A percentile compares a stretch with the other conserved stretches of the same genome.
These are phyloP conservation scores for Cataglyphis albicans DNA, from an alignment of 2,888 invertebrate genomes.

Conservation along the genomic window DNA sequence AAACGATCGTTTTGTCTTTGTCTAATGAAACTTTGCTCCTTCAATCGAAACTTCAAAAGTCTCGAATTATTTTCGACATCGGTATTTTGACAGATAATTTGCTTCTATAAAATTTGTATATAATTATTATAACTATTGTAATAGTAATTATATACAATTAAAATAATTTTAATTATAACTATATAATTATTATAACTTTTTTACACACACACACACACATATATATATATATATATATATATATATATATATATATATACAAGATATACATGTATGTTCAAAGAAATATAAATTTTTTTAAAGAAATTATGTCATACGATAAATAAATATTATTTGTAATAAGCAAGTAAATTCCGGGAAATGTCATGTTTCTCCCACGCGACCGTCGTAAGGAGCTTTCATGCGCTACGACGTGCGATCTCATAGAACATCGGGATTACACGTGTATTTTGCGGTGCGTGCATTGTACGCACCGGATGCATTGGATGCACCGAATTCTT, in stretches of 20 bases:
- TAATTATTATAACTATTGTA: too few species aligned
- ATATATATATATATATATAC: too few species aligned
- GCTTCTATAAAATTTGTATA: not conserved
- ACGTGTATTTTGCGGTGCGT: not conserved
- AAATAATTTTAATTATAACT: too few species aligned
- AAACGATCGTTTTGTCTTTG: not conserved
- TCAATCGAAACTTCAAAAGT: not conserved
- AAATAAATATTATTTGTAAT: not conserved
- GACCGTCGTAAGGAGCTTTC: not conserved
- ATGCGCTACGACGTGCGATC: constrained; percentile 9
- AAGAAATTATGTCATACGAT: not conserved
- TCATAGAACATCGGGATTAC: constrained; percentile 28
- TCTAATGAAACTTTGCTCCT: constrained; percentile 23
- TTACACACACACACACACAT: too few species aligned
- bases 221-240: too few species aligned
- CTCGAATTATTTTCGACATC: constrained; percentile 6
- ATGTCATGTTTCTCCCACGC: not conserved
- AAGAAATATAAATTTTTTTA: not conserved
- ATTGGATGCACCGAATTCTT: constrained; percentile 9
- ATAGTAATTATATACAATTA: too few species aligned
- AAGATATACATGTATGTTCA: not conserved
- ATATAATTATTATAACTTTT: too few species aligned
- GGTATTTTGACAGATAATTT: not conserved
- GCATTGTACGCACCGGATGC: not conserved
- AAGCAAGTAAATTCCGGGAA: not conserved